phyloP scores from a whole-genome alignment of 2,113 vertebrate species.

The Neolamprologus fasciatus region DNA sequence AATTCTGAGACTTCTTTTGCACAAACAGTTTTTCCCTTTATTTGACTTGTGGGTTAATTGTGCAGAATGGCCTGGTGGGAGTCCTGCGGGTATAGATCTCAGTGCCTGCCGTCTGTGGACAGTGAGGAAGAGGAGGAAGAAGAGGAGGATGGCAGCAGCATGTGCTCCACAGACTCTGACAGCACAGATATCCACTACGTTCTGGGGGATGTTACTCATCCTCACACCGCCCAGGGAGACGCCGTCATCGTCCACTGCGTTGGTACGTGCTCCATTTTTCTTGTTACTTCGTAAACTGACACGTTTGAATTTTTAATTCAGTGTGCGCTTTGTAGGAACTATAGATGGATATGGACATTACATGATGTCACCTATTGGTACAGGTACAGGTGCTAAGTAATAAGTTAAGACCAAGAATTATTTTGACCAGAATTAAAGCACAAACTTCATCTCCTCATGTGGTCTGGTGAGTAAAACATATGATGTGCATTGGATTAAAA shows the following conservation, averaged over 20 bases:
- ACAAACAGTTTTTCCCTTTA: neutral
- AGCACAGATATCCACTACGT: conserved; percentile 72
- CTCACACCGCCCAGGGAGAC: conserved; percentile 74
- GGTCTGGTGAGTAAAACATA: neutral
- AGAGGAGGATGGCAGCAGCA: conserved; percentile 42
- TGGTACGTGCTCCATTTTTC: conserved; percentile 58
- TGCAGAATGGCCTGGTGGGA: conserved; percentile 87
- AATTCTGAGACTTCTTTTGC: neutral
- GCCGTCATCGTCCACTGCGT: conserved; percentile 87
- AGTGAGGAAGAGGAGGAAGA: conserved; percentile 67
- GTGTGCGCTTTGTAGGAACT: neutral
- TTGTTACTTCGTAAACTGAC: neutral
- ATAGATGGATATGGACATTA: neutral
- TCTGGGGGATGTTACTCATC: conserved; percentile 87
- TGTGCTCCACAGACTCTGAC: conserved; percentile 63
- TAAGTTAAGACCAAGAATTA: neutral
- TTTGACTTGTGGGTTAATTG: neutral
- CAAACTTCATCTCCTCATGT: neutral
- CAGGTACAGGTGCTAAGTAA: neutral
- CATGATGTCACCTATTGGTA: neutral
- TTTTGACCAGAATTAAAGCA: neutral
- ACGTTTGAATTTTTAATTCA: neutral
- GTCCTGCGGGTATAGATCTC: conserved; percentile 77
- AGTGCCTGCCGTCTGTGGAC: conserved; percentile 74
- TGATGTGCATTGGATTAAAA: neutral